A percentile compares a stretch with the other conserved stretches of the same genome.
phyloP scores from a whole-genome alignment of 2,888 invertebrate species.

The Dinocampus coccinellae region DNA sequence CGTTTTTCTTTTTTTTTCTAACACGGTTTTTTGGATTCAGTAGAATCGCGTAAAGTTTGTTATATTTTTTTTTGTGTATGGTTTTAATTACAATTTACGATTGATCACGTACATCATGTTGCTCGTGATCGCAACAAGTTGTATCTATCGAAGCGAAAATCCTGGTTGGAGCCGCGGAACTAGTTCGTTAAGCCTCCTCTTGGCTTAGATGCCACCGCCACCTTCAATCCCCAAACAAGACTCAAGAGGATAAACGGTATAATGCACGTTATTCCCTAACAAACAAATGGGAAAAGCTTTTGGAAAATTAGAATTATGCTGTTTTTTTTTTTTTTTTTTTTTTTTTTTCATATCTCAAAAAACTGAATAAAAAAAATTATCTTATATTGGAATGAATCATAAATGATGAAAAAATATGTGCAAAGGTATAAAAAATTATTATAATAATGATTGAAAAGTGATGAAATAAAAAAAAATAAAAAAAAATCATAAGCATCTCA shows the following conservation, averaged over 20 bases:
- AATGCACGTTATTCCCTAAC: not conserved
- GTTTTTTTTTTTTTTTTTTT: not conserved
- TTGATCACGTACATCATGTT: conserved; percentile 3
- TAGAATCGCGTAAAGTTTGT: not conserved
- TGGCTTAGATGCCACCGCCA: not conserved
- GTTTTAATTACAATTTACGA: not conserved
- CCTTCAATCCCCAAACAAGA: not conserved
- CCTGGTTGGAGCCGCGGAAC: conserved; percentile 43
- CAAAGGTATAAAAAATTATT: not conserved
- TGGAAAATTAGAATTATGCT: not conserved
- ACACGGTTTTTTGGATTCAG: not conserved
- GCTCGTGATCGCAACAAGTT: conserved; percentile 53
- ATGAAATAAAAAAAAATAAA: not conserved
- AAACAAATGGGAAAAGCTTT: not conserved
- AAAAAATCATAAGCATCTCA: too few species aligned
- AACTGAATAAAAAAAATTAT: not conserved
- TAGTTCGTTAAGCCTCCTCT: conserved; percentile 44
- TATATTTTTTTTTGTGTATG: not conserved
- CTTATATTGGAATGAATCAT: not conserved
- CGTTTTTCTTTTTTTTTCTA: too few species aligned
- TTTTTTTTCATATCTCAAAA: too few species aligned
- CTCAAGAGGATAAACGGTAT: not conserved
- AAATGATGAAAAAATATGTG: not conserved
- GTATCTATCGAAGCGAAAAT: conserved; percentile 47
- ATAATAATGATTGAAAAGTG: not conserved